Conservation (phyloP, 2,888 invertebrate genomes). For the Oligia latruncula region DNA sequence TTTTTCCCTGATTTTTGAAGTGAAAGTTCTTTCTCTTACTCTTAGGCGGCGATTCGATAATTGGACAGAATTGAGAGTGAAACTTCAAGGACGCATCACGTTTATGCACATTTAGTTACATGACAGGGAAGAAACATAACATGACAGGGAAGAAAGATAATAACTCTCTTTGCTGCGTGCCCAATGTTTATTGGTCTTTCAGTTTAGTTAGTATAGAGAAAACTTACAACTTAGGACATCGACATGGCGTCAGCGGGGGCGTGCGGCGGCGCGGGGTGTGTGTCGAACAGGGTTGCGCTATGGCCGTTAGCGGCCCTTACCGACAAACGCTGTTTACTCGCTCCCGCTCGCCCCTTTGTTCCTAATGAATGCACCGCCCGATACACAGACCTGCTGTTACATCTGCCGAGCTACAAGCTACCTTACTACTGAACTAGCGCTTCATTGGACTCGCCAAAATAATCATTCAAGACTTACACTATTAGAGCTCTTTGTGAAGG, state of each 20-base stretch:
- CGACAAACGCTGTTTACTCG: conserved; percentile 31
- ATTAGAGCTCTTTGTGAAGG: background rate
- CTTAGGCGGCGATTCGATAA: too few relatives aligned
- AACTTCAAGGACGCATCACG: too few relatives aligned
- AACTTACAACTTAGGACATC: too few relatives aligned
- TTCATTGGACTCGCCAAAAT: conserved; percentile 1
- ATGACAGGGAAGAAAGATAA: too few relatives aligned
- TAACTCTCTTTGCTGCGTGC: too few relatives aligned
- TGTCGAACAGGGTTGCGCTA: conserved; percentile 34
- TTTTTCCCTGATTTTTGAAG: too few relatives aligned
- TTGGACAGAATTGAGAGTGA: too few relatives aligned
- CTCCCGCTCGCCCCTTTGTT: conserved; percentile 34
- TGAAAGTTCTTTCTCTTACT: too few relatives aligned
- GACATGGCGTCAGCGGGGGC: background rate
- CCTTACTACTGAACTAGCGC: background rate
- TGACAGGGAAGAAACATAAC: too few relatives aligned
- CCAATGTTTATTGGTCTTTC: too few relatives aligned
- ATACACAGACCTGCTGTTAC: conserved; percentile 27
- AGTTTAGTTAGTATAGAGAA: too few relatives aligned
- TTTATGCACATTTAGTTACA: too few relatives aligned
- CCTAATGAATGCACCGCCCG: conserved; percentile 36
- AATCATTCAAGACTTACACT: background rate
- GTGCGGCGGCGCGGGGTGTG: background rate
- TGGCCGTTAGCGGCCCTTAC: conserved; percentile 22
- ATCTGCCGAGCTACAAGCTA: conserved; percentile 14